Conservation (phyloP, 2,888 invertebrate genomes). For the Oscheius onirici region DNA sequence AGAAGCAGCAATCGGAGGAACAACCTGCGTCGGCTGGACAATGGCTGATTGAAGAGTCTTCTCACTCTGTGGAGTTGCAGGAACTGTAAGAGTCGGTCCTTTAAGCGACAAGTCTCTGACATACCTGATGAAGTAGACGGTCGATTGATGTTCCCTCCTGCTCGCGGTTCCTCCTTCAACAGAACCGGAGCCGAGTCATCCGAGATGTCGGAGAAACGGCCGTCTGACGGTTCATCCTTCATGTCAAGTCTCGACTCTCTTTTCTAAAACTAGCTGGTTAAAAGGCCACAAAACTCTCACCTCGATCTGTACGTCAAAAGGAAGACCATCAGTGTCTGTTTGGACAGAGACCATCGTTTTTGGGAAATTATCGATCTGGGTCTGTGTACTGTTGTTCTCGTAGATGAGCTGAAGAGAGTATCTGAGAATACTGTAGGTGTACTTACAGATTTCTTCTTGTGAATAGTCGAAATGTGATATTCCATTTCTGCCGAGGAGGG, state of each 20-base stretch:
- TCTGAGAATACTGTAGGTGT: too few species aligned
- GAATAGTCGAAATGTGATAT: conserved; percentile 12
- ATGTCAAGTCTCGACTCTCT: neutral
- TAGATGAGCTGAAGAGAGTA: conserved; percentile 19
- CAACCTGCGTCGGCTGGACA: conserved; percentile 10
- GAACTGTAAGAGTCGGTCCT: neutral
- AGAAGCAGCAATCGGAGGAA: conserved; percentile 24
- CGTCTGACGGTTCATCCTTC: neutral
- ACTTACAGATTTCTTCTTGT: conserved; percentile 29
- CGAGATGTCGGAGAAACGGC: conserved; percentile 18
- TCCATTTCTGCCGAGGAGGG: neutral
- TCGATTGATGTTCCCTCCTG: neutral
- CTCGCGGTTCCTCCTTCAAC: conserved; percentile 20
- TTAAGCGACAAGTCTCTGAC: neutral
- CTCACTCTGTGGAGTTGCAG: neutral
- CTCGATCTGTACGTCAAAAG: neutral
- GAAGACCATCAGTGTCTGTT: conserved; percentile 11
- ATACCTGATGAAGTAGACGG: conserved; percentile 2
- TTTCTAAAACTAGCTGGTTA: neutral
- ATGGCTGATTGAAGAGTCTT: neutral
- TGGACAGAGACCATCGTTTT: conserved; percentile 11
- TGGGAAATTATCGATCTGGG: neutral
- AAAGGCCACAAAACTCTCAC: neutral
- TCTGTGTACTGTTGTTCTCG: conserved; percentile 26
- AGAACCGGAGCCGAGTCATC: conserved; percentile 20